These are phyloP conservation scores for Melanogrammus aeglefinus DNA, from an alignment of 2,797 vertebrate genomes.

Conservation along the genomic window DNA sequence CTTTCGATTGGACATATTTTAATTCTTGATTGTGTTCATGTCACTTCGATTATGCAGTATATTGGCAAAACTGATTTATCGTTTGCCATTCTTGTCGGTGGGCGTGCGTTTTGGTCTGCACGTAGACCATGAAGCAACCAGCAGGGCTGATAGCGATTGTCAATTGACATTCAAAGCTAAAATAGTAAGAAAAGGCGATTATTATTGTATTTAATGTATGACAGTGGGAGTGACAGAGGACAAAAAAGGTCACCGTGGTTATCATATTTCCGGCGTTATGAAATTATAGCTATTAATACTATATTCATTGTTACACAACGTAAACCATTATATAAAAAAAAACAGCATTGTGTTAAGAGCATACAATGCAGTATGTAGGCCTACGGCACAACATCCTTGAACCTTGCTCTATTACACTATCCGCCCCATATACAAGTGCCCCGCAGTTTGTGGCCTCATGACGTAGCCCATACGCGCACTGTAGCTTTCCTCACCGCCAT, in stretches of 20 bases:
- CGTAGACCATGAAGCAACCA: conserved; percentile 59
- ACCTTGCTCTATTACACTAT: conserved; percentile 45
- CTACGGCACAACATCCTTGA: conserved; percentile 27
- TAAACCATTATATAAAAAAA: not conserved
- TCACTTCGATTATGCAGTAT: not conserved
- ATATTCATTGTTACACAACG: not conserved
- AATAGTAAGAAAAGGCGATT: not conserved
- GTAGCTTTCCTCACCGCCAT: not conserved
- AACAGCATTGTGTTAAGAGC: not conserved
- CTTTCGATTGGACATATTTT: not conserved
- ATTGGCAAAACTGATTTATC: not conserved
- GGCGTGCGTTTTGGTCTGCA: conserved; percentile 64
- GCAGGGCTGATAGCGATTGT: conserved; percentile 4
- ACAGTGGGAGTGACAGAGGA: not conserved
- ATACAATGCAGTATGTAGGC: not conserved
- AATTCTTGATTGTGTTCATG: not conserved
- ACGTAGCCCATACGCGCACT: not conserved
- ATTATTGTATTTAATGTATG: not conserved
- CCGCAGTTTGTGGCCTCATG: not conserved
- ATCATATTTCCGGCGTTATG: not conserved
- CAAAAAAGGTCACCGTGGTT: not conserved
- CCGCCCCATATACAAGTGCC: conserved; percentile 10
- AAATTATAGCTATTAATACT: not conserved
- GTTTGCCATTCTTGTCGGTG: conserved; percentile 23
- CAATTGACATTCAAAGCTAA: not conserved